Base-by-base conservation (phyloP, 2,888 invertebrate genomes). In the Adelognathus sp. region DNA sequence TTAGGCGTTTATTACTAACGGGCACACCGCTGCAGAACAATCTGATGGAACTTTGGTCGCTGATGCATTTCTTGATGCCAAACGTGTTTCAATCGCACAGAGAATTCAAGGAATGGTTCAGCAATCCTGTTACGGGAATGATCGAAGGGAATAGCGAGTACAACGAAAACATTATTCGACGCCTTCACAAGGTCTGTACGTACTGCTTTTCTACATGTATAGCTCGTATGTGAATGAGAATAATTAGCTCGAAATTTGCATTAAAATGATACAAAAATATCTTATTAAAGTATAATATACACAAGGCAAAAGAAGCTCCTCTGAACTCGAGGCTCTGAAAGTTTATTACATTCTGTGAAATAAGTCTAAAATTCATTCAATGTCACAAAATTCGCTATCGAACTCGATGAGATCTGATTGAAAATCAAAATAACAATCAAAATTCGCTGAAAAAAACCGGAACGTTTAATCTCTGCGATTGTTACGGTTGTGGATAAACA, bases 21-120 rank as follows among this genome's bases (percentile, higher is more conserved):
- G 98, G 98, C 85, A 99, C 98, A 76, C 98, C 98, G 76, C 93
- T 99, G 81, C 98, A 99, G 92, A 99, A 99, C 92, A 97, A 97
- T 91, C 92, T 99, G 86, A 97, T 98, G 96, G 98, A 99, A 93
- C 93, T 99, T 84, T 99, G 99, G 98, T 98, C 98, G 21, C 93
- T 99, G 79, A 98, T 99, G 98, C 98, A 99, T 93, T 99, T 99
- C 92, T 94, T 99, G 66, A 98, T 99, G 98, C 99, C 99, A 50
- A 96, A 97, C 91, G 97, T 98, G 84, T 99, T 99, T 93, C 97
- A 98, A 85, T 98, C 98, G 61, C 98, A 99, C 93, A 94, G 97
- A 67, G 98, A 99, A 92, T 98, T 98, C 91, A 98, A 98, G 91
- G 98, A 98, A 92, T 99, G 99, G 99, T 99, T 99, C 93, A 97